phyloP scores from a whole-genome alignment of 2,888 invertebrate genomes.

The Iselma pallidipennis region DNA sequence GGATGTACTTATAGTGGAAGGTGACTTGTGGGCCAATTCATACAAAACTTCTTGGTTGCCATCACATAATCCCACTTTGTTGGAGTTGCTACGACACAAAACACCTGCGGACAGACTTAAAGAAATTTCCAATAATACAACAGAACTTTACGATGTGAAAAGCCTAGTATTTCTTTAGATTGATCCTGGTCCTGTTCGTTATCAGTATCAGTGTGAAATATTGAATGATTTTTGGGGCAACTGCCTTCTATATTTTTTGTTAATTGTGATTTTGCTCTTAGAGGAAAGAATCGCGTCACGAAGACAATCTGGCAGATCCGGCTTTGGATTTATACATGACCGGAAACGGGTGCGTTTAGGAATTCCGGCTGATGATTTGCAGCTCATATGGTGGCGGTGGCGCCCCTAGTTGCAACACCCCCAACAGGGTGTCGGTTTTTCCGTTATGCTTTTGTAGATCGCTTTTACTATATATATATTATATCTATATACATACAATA shows the following conservation, averaged over 20 bases:
- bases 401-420: constrained; percentile 34
- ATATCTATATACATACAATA: constrained; percentile 43
- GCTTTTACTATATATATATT: not conserved
- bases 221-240: no score
- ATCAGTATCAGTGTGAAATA: no score
- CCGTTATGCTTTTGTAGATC: constrained; percentile 35
- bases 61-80: not conserved
- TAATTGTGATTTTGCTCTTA: constrained; percentile 22
- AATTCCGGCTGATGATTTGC: constrained; percentile 67
- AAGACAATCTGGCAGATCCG: constrained; percentile 53
- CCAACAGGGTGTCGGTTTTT: constrained; percentile 29
- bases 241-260: not conserved
- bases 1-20: no score
- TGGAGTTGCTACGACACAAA: not conserved
- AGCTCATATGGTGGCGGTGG: constrained; percentile 50
- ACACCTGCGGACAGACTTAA: not conserved
- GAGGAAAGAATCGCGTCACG: constrained; percentile 38
- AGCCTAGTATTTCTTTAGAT: not conserved
- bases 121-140: not conserved
- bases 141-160: not conserved
- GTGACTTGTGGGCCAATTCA: not conserved
- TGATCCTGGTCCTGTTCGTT: no score
- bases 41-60: not conserved
- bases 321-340: constrained; percentile 49
- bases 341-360: constrained; percentile 62